Percentiles rank a stretch among this genome's conserved stretches.
These are phyloP conservation scores for Mesochorus sp. DNA, from an alignment of 2,888 invertebrate genomes.

Conservation along the genomic window DNA sequence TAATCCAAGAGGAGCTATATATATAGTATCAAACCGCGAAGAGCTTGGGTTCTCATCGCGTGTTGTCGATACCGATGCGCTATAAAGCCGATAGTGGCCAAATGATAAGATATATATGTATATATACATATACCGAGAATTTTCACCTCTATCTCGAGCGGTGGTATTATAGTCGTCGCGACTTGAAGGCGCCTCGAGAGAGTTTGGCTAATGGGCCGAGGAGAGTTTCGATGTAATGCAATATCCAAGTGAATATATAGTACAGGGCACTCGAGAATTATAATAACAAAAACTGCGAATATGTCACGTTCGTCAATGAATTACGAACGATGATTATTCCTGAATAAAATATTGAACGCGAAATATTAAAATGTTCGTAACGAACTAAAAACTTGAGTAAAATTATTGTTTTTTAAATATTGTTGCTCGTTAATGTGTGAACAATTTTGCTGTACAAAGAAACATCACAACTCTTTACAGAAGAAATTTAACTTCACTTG, in stretches of 20 bases:
- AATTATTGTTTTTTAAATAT: no score
- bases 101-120: slow-evolving; percentile 52
- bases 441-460: no score
- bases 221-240: slow-evolving; percentile 28
- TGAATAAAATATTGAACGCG: background rate
- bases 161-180: slow-evolving; percentile 3
- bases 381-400: no score
- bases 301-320: background rate
- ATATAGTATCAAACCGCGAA: background rate
- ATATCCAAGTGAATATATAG: slow-evolving; percentile 6
- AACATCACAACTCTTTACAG: background rate
- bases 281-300: background rate
- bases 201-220: slow-evolving; percentile 27
- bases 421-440: no score
- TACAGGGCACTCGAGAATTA: background rate
- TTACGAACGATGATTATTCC: background rate
- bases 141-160: background rate
- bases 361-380: background rate
- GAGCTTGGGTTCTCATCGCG: slow-evolving; percentile 18
- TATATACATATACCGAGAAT: background rate
- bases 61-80: slow-evolving; percentile 23
- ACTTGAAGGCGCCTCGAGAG: slow-evolving; percentile 35
- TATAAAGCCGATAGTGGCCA: slow-evolving; percentile 50
- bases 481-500: background rate
- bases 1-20: slow-evolving; percentile 14